phyloP scores from a whole-genome alignment of 2,888 invertebrate species.

The Parnassius apollo region DNA sequence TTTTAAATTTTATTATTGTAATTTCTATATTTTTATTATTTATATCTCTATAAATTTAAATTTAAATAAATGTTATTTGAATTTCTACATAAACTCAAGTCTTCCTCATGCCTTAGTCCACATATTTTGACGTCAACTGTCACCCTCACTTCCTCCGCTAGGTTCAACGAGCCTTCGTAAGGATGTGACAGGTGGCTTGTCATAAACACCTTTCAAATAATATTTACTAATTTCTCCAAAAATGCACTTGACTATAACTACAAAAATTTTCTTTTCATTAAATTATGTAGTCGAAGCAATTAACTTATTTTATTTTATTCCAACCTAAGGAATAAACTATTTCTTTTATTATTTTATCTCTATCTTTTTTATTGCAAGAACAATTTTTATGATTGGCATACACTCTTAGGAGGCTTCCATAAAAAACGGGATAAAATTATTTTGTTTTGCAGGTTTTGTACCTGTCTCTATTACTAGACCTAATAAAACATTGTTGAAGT shows the following conservation, averaged over 20 bases:
- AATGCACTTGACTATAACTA: conserved; percentile 1
- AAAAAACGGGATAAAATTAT: too few relatives aligned
- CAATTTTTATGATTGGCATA: too few relatives aligned
- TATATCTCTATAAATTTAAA: not conserved
- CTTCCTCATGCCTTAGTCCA: conserved; percentile 19
- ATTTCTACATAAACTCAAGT: conserved; percentile 5
- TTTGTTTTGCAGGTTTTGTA: too few relatives aligned
- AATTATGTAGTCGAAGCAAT: not conserved
- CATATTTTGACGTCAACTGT: conserved; percentile 41
- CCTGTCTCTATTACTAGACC: too few relatives aligned
- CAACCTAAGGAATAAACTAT: too few relatives aligned
- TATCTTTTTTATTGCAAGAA: too few relatives aligned
- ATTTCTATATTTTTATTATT: too few relatives aligned
- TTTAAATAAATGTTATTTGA: not conserved
- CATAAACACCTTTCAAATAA: conserved; percentile 41
- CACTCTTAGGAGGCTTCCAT: too few relatives aligned
- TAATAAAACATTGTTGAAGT: not conserved
- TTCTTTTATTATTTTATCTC: too few relatives aligned
- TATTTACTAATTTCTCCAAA: conserved; percentile 11
- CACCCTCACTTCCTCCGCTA: conserved; percentile 40
- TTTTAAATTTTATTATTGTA: too few relatives aligned
- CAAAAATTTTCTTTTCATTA: not conserved
- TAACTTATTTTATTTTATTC: too few relatives aligned
- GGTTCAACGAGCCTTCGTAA: conserved; percentile 45
- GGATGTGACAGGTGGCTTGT: conserved; percentile 50